phyloP scores from a whole-genome alignment of 2,888 invertebrate genomes.

The Graphium colonna region DNA sequence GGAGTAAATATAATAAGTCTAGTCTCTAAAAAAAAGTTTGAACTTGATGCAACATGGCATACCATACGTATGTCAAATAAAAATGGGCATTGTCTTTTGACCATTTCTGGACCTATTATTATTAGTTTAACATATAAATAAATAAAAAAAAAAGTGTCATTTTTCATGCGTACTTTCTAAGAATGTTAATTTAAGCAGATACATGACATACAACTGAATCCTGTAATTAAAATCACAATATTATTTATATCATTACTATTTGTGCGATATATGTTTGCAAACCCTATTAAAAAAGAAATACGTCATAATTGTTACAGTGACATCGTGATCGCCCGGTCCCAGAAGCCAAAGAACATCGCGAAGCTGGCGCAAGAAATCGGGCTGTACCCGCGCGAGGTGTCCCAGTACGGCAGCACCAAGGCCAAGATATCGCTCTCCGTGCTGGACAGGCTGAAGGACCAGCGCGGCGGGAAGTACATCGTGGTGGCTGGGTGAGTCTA shows the following conservation, averaged over 20 bases:
- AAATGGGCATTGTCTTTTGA: too few relatives aligned
- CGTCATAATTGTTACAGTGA: constrained; percentile 82
- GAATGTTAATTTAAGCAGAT: too few relatives aligned
- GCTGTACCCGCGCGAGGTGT: constrained; percentile 88
- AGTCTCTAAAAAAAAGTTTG: too few relatives aligned
- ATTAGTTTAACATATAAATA: too few relatives aligned
- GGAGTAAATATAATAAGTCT: too few relatives aligned
- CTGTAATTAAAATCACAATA: background rate
- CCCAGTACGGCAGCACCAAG: constrained; percentile 95
- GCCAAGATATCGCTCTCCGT: constrained; percentile 94
- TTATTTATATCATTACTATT: background rate
- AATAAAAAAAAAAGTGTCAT: too few relatives aligned
- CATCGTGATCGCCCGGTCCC: constrained; percentile 92
- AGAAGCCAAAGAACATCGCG: constrained; percentile 91
- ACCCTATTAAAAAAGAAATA: background rate
- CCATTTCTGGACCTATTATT: too few relatives aligned
- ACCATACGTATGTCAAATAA: too few relatives aligned
- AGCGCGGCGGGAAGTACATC: constrained; percentile 92
- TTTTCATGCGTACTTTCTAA: too few relatives aligned
- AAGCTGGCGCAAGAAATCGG: constrained; percentile 92
- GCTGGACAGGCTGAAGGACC: constrained; percentile 85
- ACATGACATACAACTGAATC: background rate
- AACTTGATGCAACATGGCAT: too few relatives aligned
- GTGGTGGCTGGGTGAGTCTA: constrained; percentile 96
- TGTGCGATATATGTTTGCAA: background rate